phyloP scores from a whole-genome alignment of 2,113 vertebrate species.

The Dolichallabes microphthalmus region DNA sequence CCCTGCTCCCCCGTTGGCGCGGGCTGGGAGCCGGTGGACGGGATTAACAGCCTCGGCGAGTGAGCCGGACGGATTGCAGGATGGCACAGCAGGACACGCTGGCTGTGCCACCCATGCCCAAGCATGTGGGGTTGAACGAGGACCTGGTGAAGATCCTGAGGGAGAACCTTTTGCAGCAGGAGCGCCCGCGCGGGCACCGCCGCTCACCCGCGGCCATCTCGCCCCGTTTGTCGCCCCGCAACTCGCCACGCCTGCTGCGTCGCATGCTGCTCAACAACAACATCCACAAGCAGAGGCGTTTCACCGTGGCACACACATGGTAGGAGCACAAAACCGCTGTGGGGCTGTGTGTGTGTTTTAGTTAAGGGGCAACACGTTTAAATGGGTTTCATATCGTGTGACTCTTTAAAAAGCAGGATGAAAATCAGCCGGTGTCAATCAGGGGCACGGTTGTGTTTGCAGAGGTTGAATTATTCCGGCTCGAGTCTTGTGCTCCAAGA shows the following conservation, averaged over 20 bases:
- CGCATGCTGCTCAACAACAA: constrained; percentile 94
- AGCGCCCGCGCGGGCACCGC: constrained; percentile 79
- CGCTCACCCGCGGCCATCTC: constrained; percentile 86
- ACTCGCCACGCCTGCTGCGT: constrained; percentile 90
- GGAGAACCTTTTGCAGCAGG: constrained; percentile 95
- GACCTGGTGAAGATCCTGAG: constrained; percentile 92
- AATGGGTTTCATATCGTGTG: not conserved
- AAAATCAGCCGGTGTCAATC: not conserved
- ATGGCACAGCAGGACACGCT: constrained; percentile 94
- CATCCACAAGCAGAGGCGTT: constrained; percentile 91
- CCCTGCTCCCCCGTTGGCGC: constrained; percentile 25
- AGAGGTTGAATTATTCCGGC: not conserved
- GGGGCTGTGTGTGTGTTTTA: not conserved
- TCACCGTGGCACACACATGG: constrained; percentile 98
- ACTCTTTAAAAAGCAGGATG: not conserved
- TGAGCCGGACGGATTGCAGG: constrained; percentile 43
- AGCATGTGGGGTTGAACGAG: constrained; percentile 90
- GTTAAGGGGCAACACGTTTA: not conserved
- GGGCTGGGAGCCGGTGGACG: constrained; percentile 22
- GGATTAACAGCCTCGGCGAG: constrained; percentile 36
- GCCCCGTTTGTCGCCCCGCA: constrained; percentile 86
- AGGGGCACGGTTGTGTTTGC: not conserved
- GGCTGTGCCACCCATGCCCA: constrained; percentile 85
- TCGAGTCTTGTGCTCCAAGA: not conserved
- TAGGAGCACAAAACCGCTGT: constrained; percentile 69